These are phyloP conservation scores for Spea multiplicata DNA, from an alignment of 2,113 vertebrate species.

Conservation along the genomic window DNA sequence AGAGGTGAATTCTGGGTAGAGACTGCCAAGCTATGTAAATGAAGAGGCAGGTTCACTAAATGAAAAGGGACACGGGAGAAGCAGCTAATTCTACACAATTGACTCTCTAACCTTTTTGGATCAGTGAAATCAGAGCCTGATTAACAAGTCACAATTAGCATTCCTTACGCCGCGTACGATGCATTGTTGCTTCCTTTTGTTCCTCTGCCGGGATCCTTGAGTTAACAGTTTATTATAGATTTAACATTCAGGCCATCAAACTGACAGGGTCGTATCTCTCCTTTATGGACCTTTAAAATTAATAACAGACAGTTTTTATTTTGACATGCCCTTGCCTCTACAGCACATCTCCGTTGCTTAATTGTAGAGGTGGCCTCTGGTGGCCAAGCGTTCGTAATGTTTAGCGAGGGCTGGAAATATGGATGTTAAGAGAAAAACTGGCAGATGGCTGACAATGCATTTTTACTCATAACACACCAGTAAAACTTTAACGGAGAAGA, in stretches of 20 bases:
- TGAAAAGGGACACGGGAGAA: conserved; percentile 69
- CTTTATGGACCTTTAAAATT: conserved; percentile 81
- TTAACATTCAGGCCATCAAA: conserved; percentile 76
- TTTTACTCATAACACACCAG: conserved; percentile 99
- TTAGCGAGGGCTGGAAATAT: conserved; percentile 94
- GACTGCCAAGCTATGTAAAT: conserved; percentile 69
- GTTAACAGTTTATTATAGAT: conserved; percentile 72
- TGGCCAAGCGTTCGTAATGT: conserved; percentile 83
- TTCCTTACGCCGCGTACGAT: conserved; percentile 64
- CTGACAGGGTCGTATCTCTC: conserved; percentile 81
- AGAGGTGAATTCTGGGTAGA: conserved; percentile 71
- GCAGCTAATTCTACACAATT: conserved; percentile 79
- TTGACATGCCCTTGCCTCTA: conserved; percentile 68
- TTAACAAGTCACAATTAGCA: conserved; percentile 84
- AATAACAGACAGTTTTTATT: conserved; percentile 71
- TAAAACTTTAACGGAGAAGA: conserved; percentile 99
- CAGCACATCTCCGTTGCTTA: conserved; percentile 70
- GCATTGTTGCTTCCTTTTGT: conserved; percentile 39
- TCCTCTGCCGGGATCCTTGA: conserved; percentile 59
- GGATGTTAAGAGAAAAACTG: conserved; percentile 94
- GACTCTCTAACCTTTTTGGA: conserved; percentile 82
- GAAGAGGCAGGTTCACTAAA: conserved; percentile 66
- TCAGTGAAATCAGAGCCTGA: conserved; percentile 80
- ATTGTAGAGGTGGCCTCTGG: conserved; percentile 82
- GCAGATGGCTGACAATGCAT: conserved; percentile 99